Conservation (phyloP, 2,888 invertebrate species). For the Mechanitis messenoides region DNA sequence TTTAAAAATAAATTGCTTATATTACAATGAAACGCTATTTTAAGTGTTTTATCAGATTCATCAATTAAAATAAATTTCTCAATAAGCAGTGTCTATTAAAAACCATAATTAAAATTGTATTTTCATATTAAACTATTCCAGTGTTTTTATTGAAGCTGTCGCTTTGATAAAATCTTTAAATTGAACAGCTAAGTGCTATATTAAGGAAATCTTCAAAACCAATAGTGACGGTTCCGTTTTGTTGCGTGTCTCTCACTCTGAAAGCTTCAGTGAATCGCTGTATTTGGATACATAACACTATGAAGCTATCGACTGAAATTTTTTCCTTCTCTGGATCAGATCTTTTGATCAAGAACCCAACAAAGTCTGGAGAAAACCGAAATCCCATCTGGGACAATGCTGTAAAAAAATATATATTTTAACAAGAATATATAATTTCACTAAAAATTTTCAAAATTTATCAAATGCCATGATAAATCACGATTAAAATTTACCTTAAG, state of each 20-base stretch:
- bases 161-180: constrained; percentile 41
- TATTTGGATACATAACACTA: constrained; percentile 91
- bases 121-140: neutral
- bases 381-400: constrained; percentile 94
- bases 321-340: constrained; percentile 80
- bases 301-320: constrained; percentile 90
- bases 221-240: constrained; percentile 88
- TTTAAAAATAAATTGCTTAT: too few relatives aligned
- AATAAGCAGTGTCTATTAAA: too few relatives aligned
- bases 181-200: constrained; percentile 85
- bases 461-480: too few relatives aligned
- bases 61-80: too few relatives aligned
- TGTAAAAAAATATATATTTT: constrained; percentile 43
- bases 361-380: constrained; percentile 86
- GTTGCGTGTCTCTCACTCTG: constrained; percentile 84
- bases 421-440: neutral
- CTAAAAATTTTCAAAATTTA: too few relatives aligned
- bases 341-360: constrained; percentile 82
- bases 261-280: constrained; percentile 94
- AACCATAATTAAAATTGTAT: too few relatives aligned
- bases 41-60: too few relatives aligned
- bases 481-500: too few relatives aligned
- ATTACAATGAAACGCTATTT: too few relatives aligned
- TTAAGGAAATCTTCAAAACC: constrained; percentile 94
- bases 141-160: constrained; percentile 9